These are phyloP conservation scores for Porites lutea DNA, from an alignment of 64 coral and sea anemone genomes.

Conservation along the genomic window DNA sequence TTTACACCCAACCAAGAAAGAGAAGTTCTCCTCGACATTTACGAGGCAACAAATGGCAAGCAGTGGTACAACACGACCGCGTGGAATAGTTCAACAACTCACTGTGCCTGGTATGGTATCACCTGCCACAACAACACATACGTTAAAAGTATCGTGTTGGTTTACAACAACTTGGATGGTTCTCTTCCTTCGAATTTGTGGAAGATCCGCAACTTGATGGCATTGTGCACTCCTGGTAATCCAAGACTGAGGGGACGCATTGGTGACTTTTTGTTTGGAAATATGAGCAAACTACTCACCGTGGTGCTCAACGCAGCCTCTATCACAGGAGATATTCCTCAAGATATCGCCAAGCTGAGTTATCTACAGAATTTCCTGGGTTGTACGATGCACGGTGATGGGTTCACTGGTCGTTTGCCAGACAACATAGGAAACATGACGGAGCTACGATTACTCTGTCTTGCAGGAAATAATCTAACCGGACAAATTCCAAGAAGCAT, in stretches of 20 bases:
- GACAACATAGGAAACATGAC: background rate
- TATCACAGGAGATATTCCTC: constrained; percentile 17
- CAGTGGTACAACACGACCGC: constrained; percentile 21
- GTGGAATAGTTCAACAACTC: constrained; percentile 36
- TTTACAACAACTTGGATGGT: constrained; percentile 50
- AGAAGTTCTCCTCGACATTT: constrained; percentile 51
- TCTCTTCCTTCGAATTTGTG: constrained; percentile 11
- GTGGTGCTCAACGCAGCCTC: constrained; percentile 34
- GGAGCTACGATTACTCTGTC: background rate
- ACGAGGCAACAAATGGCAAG: background rate
- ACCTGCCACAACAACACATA: constrained; percentile 42
- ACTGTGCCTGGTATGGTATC: constrained; percentile 59
- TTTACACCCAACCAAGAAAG: constrained; percentile 61
- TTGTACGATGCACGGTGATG: constrained; percentile 2
- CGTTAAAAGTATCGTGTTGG: constrained; percentile 47
- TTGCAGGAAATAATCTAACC: constrained; percentile 25
- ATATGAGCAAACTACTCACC: background rate
- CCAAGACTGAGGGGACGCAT: constrained; percentile 19
- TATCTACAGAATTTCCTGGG: constrained; percentile 12
- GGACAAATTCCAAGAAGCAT: constrained; percentile 51
- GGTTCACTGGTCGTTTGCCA: constrained; percentile 38
- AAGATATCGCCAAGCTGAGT: background rate
- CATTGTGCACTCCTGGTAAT: constrained; percentile 38
- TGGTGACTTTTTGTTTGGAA: background rate
- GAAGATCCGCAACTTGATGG: constrained; percentile 44